phyloP scores from a whole-genome alignment of 1,140 invertebrate genomes.

The Lepidostoma basale region DNA sequence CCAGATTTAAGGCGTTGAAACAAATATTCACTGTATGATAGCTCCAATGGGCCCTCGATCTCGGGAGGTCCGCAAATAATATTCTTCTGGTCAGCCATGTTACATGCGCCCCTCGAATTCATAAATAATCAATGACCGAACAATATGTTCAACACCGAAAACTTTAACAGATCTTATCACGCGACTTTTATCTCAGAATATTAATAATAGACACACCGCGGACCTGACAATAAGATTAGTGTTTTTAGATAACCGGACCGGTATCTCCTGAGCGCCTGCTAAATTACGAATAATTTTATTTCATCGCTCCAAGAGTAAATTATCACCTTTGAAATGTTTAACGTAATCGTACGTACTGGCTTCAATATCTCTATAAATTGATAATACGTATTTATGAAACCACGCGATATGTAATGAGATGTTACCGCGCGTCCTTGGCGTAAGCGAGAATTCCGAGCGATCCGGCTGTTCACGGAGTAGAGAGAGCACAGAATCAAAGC shows the following conservation, averaged over 20 bases:
- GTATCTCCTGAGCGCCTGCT: too few relatives aligned
- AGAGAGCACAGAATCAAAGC: too few relatives aligned
- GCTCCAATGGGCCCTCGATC: constrained; percentile 53
- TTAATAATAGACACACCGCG: background rate
- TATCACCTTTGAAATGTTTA: background rate
- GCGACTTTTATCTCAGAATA: background rate
- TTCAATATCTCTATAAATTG: too few relatives aligned
- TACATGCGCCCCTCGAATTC: background rate
- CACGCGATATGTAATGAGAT: too few relatives aligned
- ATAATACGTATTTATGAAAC: too few relatives aligned
- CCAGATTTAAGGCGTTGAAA: constrained; percentile 54
- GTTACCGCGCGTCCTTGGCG: too few relatives aligned
- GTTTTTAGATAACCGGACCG: background rate
- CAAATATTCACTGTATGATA: constrained; percentile 55
- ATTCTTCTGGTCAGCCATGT: constrained; percentile 46
- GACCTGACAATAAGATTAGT: background rate
- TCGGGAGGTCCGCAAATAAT: constrained; percentile 55
- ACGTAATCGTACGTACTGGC: too few relatives aligned
- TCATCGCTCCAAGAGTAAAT: background rate
- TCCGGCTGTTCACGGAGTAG: too few relatives aligned
- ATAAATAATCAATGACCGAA: background rate
- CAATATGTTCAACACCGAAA: too few relatives aligned
- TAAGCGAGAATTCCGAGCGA: too few relatives aligned
- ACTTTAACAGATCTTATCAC: background rate
- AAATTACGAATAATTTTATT: too few relatives aligned